Evolutionary conservation across 2,888 invertebrate species (phyloP).

Genomic region (Athalia rosae): DNA sequence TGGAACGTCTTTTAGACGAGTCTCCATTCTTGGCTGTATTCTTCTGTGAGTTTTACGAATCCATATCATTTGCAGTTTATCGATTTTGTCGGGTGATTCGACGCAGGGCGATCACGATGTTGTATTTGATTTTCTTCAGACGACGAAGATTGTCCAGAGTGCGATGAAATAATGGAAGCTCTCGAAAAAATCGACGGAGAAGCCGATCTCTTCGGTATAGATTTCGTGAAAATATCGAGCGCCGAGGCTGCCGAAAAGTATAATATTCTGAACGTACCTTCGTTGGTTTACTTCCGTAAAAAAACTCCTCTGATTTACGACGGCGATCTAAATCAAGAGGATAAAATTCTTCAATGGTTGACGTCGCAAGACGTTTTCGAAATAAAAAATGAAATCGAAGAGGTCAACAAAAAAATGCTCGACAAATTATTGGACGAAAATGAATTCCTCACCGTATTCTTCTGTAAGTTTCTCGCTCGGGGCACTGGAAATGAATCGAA

Average conservation of each 20-base stretch:
- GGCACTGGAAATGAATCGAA: not conserved
- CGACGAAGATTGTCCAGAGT: conserved; percentile 93
- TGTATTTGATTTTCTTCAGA: conserved; percentile 75
- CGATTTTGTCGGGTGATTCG: not conserved
- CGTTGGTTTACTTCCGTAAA: conserved; percentile 90
- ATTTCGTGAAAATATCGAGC: conserved; percentile 94
- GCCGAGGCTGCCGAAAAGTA: conserved; percentile 88
- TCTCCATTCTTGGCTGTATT: conserved; percentile 93
- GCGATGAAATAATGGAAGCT: conserved; percentile 91
- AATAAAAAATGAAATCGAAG: conserved; percentile 97
- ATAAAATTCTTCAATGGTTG: conserved; percentile 89
- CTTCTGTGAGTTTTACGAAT: conserved; percentile 82
- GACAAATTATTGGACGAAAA: conserved; percentile 96
- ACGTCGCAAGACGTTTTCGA: conserved; percentile 97
- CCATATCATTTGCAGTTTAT: not conserved
- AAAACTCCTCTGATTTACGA: conserved; percentile 91
- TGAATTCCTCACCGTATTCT: conserved; percentile 95
- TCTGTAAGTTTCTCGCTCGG: conserved; percentile 83
- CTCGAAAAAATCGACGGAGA: conserved; percentile 97
- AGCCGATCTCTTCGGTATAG: conserved; percentile 94
- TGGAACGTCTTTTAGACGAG: conserved; percentile 88
- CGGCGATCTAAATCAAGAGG: conserved; percentile 91
- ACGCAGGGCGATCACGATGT: not conserved
- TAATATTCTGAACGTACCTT: conserved; percentile 88
- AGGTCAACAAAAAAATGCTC: conserved; percentile 96